Evolutionary conservation across 2,113 vertebrate species (phyloP).

Genomic region (Hyperopisus bebe): DNA sequence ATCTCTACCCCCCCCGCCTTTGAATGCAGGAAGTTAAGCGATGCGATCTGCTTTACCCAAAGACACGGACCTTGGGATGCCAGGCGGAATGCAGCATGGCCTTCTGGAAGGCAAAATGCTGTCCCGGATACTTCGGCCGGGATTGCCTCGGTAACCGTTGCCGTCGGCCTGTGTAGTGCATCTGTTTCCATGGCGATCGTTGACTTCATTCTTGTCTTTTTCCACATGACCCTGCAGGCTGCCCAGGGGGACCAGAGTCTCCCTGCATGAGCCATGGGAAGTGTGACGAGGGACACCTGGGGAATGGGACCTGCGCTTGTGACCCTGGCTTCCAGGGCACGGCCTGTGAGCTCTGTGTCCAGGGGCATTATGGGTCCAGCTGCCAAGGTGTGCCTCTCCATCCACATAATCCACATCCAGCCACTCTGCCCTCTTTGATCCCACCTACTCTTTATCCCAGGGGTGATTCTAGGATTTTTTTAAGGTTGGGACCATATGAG

Average conservation of each 20-base stretch:
- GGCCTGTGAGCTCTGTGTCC: conserved; percentile 71
- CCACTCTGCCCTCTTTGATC: neutral
- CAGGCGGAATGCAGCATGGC: conserved; percentile 60
- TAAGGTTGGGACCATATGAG: neutral
- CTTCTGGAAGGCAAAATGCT: conserved; percentile 71
- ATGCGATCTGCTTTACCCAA: conserved; percentile 52
- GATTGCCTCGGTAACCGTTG: conserved; percentile 74
- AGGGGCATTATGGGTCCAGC: conserved; percentile 63
- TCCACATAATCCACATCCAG: neutral
- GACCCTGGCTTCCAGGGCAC: conserved; percentile 66
- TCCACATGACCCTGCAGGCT: conserved; percentile 56
- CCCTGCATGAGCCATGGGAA: conserved; percentile 71
- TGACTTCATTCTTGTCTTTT: neutral
- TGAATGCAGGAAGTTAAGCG: conserved; percentile 38
- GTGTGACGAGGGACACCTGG: conserved; percentile 63
- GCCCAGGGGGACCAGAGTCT: conserved; percentile 70
- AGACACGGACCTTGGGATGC: conserved; percentile 60
- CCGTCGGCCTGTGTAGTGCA: no score
- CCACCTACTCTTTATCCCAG: neutral
- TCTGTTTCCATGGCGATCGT: no score
- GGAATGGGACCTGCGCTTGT: conserved; percentile 76
- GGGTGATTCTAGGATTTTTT: neutral
- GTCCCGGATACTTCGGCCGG: conserved; percentile 75
- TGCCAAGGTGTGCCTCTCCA: conserved; percentile 65
- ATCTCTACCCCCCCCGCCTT: neutral